Conservation (phyloP, 1,140 invertebrate species). For the Drosophila fuyamai region DNA sequence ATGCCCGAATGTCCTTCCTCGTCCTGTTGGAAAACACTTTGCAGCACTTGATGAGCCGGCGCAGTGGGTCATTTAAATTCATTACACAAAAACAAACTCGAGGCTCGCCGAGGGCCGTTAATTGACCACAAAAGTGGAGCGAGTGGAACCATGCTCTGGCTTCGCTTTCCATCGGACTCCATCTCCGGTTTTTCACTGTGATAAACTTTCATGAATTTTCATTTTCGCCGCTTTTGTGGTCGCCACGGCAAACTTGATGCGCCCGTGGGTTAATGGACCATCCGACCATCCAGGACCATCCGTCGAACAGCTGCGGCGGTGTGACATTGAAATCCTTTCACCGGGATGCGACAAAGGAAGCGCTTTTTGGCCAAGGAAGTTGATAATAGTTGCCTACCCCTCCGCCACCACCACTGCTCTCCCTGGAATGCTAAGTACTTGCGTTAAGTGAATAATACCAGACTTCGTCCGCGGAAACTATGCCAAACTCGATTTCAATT, state of each 20-base stretch:
- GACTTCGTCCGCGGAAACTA: conserved; percentile 43
- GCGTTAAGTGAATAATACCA: conserved; percentile 56
- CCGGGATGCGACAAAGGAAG: conserved; percentile 25
- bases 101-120: conserved; percentile 63
- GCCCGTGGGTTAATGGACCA: conserved; percentile 61
- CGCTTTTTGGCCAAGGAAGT: conserved; percentile 36
- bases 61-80: conserved; percentile 79
- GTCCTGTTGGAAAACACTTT: conserved; percentile 56
- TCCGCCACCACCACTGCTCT: background rate
- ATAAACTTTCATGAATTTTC: conserved; percentile 75
- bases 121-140: conserved; percentile 79
- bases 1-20: conserved; percentile 6
- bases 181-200: conserved; percentile 20
- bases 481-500: conserved; percentile 61
- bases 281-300: conserved; percentile 3
- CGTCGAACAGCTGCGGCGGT: conserved; percentile 36
- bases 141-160: conserved; percentile 10
- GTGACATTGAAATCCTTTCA: conserved; percentile 80
- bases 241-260: conserved; percentile 60
- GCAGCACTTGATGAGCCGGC: conserved; percentile 49
- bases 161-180: conserved; percentile 2
- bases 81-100: conserved; percentile 71
- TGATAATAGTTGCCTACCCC: conserved; percentile 55
- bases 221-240: conserved; percentile 70
- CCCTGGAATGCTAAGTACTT: conserved; percentile 50